A percentile compares a stretch with the other conserved stretches of the same genome.
Conservation (phyloP, 1,140 invertebrate species). For the Orchesella cincta region DNA sequence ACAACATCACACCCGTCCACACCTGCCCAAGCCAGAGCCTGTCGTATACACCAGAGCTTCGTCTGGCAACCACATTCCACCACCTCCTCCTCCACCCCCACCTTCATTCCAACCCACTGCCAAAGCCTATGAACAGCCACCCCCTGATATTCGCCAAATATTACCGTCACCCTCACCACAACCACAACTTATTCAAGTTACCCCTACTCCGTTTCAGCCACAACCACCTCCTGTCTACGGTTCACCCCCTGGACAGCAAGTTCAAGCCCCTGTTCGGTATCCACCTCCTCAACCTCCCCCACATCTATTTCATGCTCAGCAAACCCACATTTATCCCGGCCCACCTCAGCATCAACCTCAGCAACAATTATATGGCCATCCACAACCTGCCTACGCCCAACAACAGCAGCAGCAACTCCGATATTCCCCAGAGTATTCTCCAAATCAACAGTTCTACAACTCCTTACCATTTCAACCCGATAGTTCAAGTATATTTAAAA, state of each 20-base stretch:
- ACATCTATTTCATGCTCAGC: neutral
- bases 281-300: neutral
- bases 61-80: too few species aligned
- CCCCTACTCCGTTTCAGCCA: neutral
- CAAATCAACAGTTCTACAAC: neutral
- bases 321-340: neutral
- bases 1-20: neutral
- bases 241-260: neutral
- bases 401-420: too few species aligned
- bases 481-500: conserved; percentile 6
- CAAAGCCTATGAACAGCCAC: neutral
- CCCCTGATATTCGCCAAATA: neutral
- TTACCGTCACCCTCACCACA: neutral
- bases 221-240: neutral
- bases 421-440: neutral
- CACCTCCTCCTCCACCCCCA: neutral
- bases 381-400: neutral
- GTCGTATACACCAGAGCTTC: neutral
- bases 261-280: neutral
- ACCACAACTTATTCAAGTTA: neutral
- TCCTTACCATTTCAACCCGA: neutral
- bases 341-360: neutral
- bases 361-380: neutral
- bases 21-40: neutral
- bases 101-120: neutral